A percentile compares a stretch with the other conserved stretches of the same genome.
Conservation (phyloP, 2,797 vertebrate genomes). For the Garrulus glandarius region DNA sequence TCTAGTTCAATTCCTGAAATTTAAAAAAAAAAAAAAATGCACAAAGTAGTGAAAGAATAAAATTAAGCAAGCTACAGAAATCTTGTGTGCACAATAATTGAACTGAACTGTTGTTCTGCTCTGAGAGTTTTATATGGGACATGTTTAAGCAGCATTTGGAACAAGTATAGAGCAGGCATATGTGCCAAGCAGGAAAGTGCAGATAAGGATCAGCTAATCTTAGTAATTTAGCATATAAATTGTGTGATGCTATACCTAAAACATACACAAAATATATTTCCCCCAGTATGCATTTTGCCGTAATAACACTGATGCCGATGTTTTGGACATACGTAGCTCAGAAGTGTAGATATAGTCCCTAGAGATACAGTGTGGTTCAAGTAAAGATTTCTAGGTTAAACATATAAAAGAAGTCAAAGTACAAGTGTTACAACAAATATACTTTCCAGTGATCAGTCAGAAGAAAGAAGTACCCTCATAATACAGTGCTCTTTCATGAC, state of each 20-base stretch:
- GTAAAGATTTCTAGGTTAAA: background rate
- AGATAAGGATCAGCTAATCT: background rate
- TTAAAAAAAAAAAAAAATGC: background rate
- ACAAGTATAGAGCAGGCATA: background rate
- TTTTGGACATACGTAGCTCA: background rate
- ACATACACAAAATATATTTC: background rate
- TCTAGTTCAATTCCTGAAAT: constrained; percentile 87
- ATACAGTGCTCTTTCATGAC: background rate
- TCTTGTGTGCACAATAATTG: background rate
- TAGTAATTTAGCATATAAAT: background rate
- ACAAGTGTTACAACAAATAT: background rate
- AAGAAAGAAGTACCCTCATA: background rate
- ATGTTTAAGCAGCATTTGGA: background rate
- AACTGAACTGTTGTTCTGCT: background rate
- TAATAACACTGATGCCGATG: accelerated
- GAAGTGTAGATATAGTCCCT: background rate
- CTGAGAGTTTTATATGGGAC: background rate
- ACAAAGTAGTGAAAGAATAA: background rate
- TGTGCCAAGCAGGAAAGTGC: background rate
- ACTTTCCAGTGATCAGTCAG: background rate
- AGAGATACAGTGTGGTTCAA: background rate
- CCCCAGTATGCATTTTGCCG: background rate
- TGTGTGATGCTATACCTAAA: background rate
- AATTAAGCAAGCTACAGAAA: background rate
- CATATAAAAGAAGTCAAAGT: background rate